Base-by-base conservation (phyloP, 2,797 vertebrate species). In the Melanotaenia maccullochi region DNA sequence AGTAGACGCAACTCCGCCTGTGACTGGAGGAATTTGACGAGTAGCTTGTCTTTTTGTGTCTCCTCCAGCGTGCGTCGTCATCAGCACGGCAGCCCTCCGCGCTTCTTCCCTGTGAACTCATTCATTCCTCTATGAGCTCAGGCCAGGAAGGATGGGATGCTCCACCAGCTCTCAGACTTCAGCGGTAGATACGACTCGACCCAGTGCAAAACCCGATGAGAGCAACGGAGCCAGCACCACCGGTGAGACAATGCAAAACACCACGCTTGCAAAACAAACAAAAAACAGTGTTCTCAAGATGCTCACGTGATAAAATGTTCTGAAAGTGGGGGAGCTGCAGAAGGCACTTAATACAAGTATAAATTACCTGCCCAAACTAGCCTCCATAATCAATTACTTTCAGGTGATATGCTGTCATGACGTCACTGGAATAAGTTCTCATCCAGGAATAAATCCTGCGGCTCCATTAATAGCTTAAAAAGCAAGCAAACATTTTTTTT, bases 121-220 rank as follows among this genome's bases (percentile, higher is more conserved):
- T 52, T 71, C 72, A 89, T 70, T 78, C 75, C 72, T 83, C 80
- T 73, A 64, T 85, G 89, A 33, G 84, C 81, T 76, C 68, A 32
- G 78, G 81, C 63, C 91, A 94, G 89, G 81, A 95, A 94, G 89
- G 82, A 95, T 95, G 95, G 95, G 94, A 86, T 95, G 95, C 90
- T 92, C 92, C 67, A 91, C 90, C 36, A 95, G 94, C 77, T 89
- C 93, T 32, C 91, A 94, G 70, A 95, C 94, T 54, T 87, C 91
- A 63, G 92, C 90, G 35, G 78, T 93, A 40, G 95, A 95, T 13
- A 86, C 92, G 49, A 89, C 81, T 67, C 88, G 88, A 87, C 85
- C 87, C 33, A 80, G 85, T 64, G 49, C 69, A 18, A 95, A 95
- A 51, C 87, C 85, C 2, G 92, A 92, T 71, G 91, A 94, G 70